Evolutionary conservation across 2,113 vertebrate species (phyloP).

Genomic region (Scytalopus superciliaris): DNA sequence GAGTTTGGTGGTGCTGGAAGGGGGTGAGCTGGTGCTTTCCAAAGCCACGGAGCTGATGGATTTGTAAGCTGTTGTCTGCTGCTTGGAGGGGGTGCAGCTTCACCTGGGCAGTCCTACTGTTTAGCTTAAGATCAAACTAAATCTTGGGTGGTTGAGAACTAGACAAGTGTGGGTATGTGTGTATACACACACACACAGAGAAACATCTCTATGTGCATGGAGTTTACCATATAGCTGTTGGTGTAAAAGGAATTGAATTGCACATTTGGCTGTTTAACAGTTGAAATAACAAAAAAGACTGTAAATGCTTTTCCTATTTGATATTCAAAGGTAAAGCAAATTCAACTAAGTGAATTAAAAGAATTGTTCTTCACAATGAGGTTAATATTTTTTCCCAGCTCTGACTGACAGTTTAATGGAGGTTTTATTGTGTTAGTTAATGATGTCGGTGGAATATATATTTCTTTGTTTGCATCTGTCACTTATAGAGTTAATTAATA

Average conservation of each 20-base stretch:
- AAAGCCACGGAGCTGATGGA: neutral
- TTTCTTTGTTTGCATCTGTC: conserved; percentile 34
- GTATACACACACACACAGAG: fast-evolving
- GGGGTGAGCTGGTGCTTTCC: neutral
- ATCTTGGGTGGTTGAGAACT: neutral
- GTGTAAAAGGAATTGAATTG: neutral
- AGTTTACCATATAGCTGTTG: neutral
- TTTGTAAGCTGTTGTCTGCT: neutral
- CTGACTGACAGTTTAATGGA: conserved; percentile 9
- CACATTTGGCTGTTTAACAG: neutral
- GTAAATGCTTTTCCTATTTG: neutral
- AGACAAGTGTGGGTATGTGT: fast-evolving
- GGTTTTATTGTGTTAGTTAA: conserved; percentile 21
- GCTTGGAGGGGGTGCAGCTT: neutral
- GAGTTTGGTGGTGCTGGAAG: neutral
- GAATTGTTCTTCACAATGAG: neutral
- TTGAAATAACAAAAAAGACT: neutral
- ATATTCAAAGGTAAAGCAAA: neutral
- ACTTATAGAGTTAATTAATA: conserved; percentile 5
- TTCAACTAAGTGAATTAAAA: neutral
- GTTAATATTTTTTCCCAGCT: neutral
- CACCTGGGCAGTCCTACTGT: neutral
- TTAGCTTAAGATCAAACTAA: neutral
- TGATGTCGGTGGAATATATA: neutral
- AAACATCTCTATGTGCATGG: neutral